phyloP scores from a whole-genome alignment of 2,888 invertebrate genomes.

The Falcaria lacertinaria region DNA sequence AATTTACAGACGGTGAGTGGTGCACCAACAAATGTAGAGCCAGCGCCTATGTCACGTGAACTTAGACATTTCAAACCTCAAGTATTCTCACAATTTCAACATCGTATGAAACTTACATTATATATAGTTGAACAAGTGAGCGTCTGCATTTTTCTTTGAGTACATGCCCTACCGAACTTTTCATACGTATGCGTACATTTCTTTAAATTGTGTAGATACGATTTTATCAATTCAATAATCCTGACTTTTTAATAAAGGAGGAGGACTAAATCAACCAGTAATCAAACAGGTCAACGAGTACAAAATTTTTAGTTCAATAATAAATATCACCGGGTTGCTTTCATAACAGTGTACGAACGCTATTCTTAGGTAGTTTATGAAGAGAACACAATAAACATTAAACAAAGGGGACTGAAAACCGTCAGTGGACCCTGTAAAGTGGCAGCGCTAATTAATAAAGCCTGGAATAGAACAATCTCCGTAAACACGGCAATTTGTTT shows the following conservation, averaged over 20 bases:
- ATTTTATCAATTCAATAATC: too few species aligned
- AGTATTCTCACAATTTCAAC: constrained; percentile 22
- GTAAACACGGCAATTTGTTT: background rate
- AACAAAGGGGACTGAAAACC: background rate
- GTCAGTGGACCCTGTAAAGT: background rate
- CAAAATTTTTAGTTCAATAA: too few species aligned
- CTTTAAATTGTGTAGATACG: too few species aligned
- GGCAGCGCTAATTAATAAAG: background rate
- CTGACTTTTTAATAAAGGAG: too few species aligned
- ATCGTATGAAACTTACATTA: constrained; percentile 24
- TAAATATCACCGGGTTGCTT: too few species aligned
- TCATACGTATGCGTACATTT: too few species aligned
- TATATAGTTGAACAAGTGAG: constrained; percentile 17
- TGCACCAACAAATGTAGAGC: constrained; percentile 33
- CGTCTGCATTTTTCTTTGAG: background rate
- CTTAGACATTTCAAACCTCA: constrained; percentile 44
- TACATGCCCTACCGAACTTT: background rate
- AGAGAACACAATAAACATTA: background rate
- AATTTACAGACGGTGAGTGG: constrained; percentile 58
- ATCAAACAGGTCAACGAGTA: too few species aligned
- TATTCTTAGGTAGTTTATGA: constrained; percentile 2
- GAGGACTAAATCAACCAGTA: too few species aligned
- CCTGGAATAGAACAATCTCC: background rate
- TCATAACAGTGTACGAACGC: background rate
- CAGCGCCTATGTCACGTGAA: constrained; percentile 32